Conservation (phyloP, 35 echinoderm and acorn worm genomes). For the Nesometra sesokonis region DNA sequence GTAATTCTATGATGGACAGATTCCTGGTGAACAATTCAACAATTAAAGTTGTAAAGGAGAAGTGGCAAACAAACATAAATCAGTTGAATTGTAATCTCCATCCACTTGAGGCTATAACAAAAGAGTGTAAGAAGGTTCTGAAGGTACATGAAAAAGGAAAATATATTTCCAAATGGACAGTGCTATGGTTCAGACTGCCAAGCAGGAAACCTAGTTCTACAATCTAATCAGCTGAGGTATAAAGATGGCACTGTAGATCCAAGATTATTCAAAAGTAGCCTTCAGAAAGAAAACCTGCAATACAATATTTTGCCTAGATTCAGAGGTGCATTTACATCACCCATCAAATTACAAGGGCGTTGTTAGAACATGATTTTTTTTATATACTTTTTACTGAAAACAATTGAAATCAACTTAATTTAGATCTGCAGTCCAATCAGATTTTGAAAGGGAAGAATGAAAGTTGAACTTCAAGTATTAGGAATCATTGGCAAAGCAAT, state of each 20-base stretch:
- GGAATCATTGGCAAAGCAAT: background rate
- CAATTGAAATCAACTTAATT: background rate
- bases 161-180: no score
- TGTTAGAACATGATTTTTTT: constrained; percentile 27
- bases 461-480: background rate
- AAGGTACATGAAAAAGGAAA: background rate
- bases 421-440: background rate
- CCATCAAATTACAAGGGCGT: constrained; percentile 23
- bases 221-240: constrained; percentile 33
- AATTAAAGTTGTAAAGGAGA: background rate
- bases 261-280: constrained; percentile 1
- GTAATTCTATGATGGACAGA: background rate
- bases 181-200: constrained; percentile 22
- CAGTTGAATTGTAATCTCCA: constrained; percentile 12
- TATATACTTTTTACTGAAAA: background rate
- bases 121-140: background rate
- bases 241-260: constrained; percentile 47
- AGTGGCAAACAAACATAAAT: no score
- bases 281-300: constrained; percentile 10
- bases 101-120: constrained; percentile 18
- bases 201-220: constrained; percentile 18
- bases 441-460: background rate
- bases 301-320: constrained; percentile 22
- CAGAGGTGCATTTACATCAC: constrained; percentile 21
- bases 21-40: background rate